Percentiles rank a stretch among this genome's conserved stretches.
phyloP scores from a whole-genome alignment of 2,797 vertebrate genomes.

The Clangula hyemalis region DNA sequence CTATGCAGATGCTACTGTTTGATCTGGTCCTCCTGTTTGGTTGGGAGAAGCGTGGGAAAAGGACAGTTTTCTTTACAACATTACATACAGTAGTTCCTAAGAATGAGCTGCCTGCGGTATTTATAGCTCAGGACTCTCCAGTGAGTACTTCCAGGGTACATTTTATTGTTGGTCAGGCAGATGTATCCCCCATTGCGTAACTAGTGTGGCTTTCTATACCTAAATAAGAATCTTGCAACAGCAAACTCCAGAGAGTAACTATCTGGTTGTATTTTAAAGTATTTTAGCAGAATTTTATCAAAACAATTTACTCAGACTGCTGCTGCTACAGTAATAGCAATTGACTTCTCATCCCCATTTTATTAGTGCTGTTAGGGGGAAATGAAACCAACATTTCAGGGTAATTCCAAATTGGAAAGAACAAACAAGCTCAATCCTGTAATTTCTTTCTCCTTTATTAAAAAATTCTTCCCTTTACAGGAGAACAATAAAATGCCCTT shows the following conservation, averaged over 20 bases:
- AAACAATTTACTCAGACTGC: not conserved
- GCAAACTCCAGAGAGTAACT: not conserved
- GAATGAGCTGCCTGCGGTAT: not conserved
- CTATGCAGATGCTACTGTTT: not conserved
- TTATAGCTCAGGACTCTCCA: not conserved
- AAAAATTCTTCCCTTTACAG: not conserved
- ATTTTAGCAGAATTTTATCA: not conserved
- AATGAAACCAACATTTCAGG: not conserved
- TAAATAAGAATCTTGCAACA: not conserved
- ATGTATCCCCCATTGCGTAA: not conserved
- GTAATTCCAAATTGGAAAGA: not conserved
- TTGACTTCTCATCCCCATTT: constrained; percentile 19
- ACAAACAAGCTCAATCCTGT: not conserved
- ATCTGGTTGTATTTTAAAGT: not conserved
- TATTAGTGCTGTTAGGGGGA: not conserved
- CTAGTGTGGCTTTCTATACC: not conserved
- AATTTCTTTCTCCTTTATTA: not conserved
- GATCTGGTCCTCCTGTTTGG: not conserved
- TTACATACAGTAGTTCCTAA: not conserved
- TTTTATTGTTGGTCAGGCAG: not conserved
- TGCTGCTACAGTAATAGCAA: not conserved
- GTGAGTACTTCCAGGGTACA: not conserved
- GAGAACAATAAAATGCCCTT: not conserved
- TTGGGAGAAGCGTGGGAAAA: not conserved
- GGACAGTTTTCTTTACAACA: not conserved